Percentiles rank a stretch among this genome's conserved stretches.
phyloP scores from a whole-genome alignment of 2,113 vertebrate species.

The Barnardius zonarius region DNA sequence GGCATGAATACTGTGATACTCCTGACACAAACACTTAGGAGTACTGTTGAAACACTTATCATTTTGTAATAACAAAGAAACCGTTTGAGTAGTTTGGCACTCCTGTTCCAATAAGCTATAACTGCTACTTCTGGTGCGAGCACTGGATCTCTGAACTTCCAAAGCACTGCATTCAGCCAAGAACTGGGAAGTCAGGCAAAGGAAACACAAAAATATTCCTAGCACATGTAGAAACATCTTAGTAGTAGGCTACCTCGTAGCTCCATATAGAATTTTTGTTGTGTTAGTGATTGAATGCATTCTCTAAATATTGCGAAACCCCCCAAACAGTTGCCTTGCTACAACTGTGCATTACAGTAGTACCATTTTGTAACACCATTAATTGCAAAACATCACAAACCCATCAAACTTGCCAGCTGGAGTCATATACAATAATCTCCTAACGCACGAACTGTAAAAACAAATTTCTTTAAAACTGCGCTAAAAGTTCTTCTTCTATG shows the following conservation, averaged over 20 bases:
- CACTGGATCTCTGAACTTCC: neutral
- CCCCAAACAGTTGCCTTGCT: neutral
- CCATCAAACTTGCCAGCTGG: neutral
- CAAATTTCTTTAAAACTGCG: neutral
- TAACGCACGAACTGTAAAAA: neutral
- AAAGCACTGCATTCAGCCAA: neutral
- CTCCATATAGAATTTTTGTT: neutral
- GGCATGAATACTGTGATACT: neutral
- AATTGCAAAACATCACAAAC: neutral
- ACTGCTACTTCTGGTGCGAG: neutral
- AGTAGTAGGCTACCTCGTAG: neutral
- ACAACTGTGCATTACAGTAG: neutral
- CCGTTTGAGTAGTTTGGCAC: neutral
- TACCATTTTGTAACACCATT: neutral
- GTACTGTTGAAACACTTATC: neutral
- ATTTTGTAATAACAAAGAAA: neutral
- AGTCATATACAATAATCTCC: fast-evolving
- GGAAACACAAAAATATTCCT: neutral
- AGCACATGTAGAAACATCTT: neutral
- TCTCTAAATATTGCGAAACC: neutral
- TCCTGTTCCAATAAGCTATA: neutral
- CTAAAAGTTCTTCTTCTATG: neutral
- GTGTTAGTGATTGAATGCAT: neutral
- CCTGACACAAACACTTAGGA: neutral
- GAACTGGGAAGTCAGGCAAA: neutral